phyloP scores from a whole-genome alignment of 2,888 invertebrate species.

The Anodontia alba region DNA sequence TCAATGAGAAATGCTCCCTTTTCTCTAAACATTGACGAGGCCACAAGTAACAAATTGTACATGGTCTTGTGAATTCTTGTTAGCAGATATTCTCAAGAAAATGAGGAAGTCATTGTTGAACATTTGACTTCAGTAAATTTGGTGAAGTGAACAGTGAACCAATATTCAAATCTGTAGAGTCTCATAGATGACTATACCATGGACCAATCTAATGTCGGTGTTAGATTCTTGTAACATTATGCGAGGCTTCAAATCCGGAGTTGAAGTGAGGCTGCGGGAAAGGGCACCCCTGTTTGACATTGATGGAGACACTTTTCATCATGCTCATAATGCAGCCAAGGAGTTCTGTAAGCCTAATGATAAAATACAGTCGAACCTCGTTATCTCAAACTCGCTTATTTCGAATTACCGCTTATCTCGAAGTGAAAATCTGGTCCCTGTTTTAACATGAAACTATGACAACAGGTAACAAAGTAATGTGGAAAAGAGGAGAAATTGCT shows the following conservation, averaged over 20 bases:
- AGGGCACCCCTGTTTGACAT: conserved; percentile 66
- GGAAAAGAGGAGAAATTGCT: too few species aligned
- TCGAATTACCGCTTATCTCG: too few species aligned
- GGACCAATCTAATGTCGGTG: conserved; percentile 64
- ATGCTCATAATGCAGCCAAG: conserved; percentile 68
- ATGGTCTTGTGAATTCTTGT: conserved; percentile 49
- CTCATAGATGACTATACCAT: conserved; percentile 60
- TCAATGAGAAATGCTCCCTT: not conserved
- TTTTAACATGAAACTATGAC: too few species aligned
- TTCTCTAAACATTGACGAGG: conserved; percentile 47
- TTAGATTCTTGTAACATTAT: conserved; percentile 68
- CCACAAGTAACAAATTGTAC: conserved; percentile 39
- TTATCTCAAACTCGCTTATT: too few species aligned
- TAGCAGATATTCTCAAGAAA: conserved; percentile 29
- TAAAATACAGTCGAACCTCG: too few species aligned
- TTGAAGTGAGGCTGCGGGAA: conserved; percentile 59
- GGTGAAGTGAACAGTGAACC: conserved; percentile 33
- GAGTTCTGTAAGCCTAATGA: conserved; percentile 61
- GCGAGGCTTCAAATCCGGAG: conserved; percentile 60
- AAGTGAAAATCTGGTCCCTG: too few species aligned
- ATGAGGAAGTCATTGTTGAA: conserved; percentile 38
- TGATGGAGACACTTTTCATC: conserved; percentile 69
- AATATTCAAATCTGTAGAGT: conserved; percentile 35
- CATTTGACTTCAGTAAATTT: conserved; percentile 50
- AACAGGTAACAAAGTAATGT: too few species aligned